Evolutionary conservation across 2,113 vertebrate species (phyloP), one percentile per base, ranked within the genome.

Genomic region (Epinephelus moara): DNA sequence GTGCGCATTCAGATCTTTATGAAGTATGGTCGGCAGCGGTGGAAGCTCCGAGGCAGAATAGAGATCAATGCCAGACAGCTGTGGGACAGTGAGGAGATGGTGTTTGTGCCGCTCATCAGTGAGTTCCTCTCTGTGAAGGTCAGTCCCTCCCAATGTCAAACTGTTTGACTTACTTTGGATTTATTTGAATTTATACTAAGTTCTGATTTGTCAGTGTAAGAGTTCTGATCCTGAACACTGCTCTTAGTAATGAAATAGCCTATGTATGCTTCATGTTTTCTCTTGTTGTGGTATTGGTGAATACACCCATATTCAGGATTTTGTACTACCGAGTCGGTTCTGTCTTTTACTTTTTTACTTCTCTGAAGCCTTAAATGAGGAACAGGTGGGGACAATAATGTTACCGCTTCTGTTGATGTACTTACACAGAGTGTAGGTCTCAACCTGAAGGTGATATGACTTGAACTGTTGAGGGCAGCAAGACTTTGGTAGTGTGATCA

Each of bases 41-140:
- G 98, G 98, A 99, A 97, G 92, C 94, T 99, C 15, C 94, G 96
- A 1, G 98, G 98, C 5, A 96, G 97, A 68, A 99, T 99, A 3
- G 98, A 99, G 91, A 92, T 97, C 55, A 99, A 99, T 30, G 94
- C 95, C 87, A 98, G 97, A 87, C 98, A 99, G 90, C 96, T 98
- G 93, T 99, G 98, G 98, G 98, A 99, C 95, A 97, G 96, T 4
- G 98, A 99, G 78, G 98, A 99, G 42, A 98, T 97, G 89, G 93
- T 98, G 75, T 97, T 99, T 88, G 89, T 98, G 84, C 98, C 98
- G 0, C 97, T 99, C 4, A 90, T 99, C 91, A 98, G 96, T 0
- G 98, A 99, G 81, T 99, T 98, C 92, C 96, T 99, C 55, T 97
- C 96, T 42, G 98, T 99, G 88, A 99, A 99, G 98, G 98, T 99